phyloP scores from a whole-genome alignment of 1,140 invertebrate species.

The Bacillus rossius region DNA sequence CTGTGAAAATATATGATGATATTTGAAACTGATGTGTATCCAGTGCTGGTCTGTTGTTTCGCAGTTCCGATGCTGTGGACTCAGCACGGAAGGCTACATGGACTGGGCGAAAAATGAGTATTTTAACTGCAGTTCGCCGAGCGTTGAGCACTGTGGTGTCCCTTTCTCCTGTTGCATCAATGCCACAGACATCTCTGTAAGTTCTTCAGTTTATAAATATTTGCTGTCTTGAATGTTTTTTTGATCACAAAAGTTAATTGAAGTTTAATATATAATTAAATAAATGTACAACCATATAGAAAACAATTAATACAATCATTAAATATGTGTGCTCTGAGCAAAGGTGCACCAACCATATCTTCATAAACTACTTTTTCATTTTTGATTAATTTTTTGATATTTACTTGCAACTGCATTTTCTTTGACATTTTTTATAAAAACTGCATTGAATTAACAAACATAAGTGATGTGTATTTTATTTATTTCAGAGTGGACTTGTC shows the following conservation, averaged over 20 bases:
- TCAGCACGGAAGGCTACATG: slow-evolving; percentile 84
- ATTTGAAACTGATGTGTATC: neutral
- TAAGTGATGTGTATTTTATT: too few relatives aligned
- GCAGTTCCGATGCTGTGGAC: slow-evolving; percentile 86
- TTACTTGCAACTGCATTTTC: too few relatives aligned
- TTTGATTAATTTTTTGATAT: too few relatives aligned
- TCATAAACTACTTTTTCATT: too few relatives aligned
- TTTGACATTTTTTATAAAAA: too few relatives aligned
- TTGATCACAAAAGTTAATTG: slow-evolving; percentile 11
- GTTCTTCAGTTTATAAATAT: slow-evolving; percentile 25
- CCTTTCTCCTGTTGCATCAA: slow-evolving; percentile 93
- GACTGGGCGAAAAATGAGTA: slow-evolving; percentile 95
- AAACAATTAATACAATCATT: too few relatives aligned
- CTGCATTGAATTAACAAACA: too few relatives aligned
- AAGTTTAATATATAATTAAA: slow-evolving; percentile 12
- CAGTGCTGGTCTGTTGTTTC: slow-evolving; percentile 35
- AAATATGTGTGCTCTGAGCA: too few relatives aligned
- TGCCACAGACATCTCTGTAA: slow-evolving; percentile 76
- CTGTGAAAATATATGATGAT: too few relatives aligned
- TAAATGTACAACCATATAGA: too few relatives aligned
- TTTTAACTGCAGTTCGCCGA: slow-evolving; percentile 86
- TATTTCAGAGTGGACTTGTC: slow-evolving; percentile 61
- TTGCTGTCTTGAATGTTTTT: too few relatives aligned
- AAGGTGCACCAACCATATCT: too few relatives aligned
- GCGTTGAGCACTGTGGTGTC: slow-evolving; percentile 84